Conservation (phyloP, 2,888 invertebrate genomes). For the Drosophila subquinaria region DNA sequence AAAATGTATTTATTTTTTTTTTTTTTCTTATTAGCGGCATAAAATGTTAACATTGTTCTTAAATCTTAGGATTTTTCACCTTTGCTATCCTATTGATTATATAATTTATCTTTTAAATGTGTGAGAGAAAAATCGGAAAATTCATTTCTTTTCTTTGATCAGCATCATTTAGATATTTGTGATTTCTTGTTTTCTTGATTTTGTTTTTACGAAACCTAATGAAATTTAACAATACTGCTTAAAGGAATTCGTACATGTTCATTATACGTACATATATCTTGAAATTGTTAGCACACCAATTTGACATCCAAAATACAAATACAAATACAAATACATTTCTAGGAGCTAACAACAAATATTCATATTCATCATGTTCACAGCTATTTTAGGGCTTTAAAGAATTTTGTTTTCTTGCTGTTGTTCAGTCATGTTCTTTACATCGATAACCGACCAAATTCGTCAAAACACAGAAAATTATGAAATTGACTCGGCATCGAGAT, state of each 20-base stretch:
- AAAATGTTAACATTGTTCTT: slow-evolving; percentile 81
- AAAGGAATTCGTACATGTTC: slow-evolving; percentile 21
- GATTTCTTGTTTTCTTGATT: slow-evolving; percentile 21
- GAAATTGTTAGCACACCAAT: slow-evolving; percentile 25
- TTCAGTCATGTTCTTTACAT: slow-evolving; percentile 32
- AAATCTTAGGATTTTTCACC: slow-evolving; percentile 78
- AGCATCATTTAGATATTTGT: neutral
- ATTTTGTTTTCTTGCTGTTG: slow-evolving; percentile 1
- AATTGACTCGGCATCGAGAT: slow-evolving; percentile 3
- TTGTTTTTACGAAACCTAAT: slow-evolving; percentile 24
- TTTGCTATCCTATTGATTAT: slow-evolving; percentile 28
- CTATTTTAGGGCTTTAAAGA: slow-evolving; percentile 8
- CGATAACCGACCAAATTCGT: slow-evolving; percentile 12
- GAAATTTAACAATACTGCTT: slow-evolving; percentile 24
- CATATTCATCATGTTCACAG: slow-evolving; percentile 31
- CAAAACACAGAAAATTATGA: slow-evolving; percentile 1
- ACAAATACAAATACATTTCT: slow-evolving; percentile 21
- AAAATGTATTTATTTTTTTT: slow-evolving; percentile 19
- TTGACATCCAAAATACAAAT: slow-evolving; percentile 8
- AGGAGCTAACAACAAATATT: slow-evolving; percentile 36
- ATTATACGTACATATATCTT: slow-evolving; percentile 16
- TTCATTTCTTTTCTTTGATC: neutral
- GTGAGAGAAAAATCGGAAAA: neutral
- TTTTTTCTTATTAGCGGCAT: slow-evolving; percentile 38
- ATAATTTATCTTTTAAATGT: slow-evolving; percentile 11